Percentiles rank a stretch among this genome's conserved stretches.
Evolutionary conservation across 1,140 invertebrate genomes (phyloP).

Genomic region (Drosophila navojoa): DNA sequence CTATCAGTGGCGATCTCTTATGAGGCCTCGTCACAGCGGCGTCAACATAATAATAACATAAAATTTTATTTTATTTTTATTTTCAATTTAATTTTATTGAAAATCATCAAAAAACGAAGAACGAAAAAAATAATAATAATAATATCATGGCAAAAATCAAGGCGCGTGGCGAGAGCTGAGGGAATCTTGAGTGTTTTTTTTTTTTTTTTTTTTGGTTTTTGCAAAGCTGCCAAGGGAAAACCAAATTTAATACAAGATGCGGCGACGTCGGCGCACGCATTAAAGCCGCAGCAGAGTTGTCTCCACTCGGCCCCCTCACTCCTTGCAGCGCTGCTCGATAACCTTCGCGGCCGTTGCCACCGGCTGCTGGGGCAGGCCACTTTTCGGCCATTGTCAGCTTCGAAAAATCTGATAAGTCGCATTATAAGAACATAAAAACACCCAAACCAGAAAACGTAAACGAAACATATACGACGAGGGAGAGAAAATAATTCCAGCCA

Average conservation of each 20-base stretch:
- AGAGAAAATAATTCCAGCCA: conserved; percentile 74
- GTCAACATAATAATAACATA: conserved; percentile 81
- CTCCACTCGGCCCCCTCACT: conserved; percentile 9
- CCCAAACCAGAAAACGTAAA: conserved; percentile 71
- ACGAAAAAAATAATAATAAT: too few species aligned
- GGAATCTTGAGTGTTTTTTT: conserved; percentile 24
- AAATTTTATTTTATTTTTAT: conserved; percentile 83
- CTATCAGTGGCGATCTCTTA: conserved; percentile 55
- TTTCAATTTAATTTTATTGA: conserved; percentile 82
- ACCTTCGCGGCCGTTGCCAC: conserved; percentile 71
- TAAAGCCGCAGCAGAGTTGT: conserved; percentile 62
- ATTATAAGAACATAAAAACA: conserved; percentile 83
- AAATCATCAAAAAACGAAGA: conserved; percentile 59
- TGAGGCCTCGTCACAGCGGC: conserved; percentile 47
- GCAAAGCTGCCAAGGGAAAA: conserved; percentile 36
- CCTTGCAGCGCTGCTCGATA: conserved; percentile 22
- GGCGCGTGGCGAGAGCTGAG: conserved; percentile 67
- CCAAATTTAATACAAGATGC: conserved; percentile 72
- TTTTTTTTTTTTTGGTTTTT: neutral
- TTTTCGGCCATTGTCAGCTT: conserved; percentile 80
- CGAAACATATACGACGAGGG: conserved; percentile 69
- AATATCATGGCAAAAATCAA: conserved; percentile 45
- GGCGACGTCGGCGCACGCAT: conserved; percentile 58
- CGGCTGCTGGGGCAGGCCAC: conserved; percentile 50
- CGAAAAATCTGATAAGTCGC: conserved; percentile 80